Evolutionary conservation across 1,140 invertebrate species (phyloP).

Genomic region (Apis mellifera): Amel_HAv3.1 CM009932.2:5391001-5391500

Average conservation of each 20-base stretch:
- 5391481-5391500: background rate
- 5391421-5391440: too few species aligned
- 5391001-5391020: constrained; percentile 16
- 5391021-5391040: constrained; percentile 10
- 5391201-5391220: background rate
- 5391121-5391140: background rate
- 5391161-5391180: constrained; percentile 10
- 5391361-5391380: too few species aligned
- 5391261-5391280: too few species aligned
- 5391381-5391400: too few species aligned
- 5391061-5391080: constrained; percentile 38
- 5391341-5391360: too few species aligned
- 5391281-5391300: too few species aligned
- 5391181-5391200: background rate
- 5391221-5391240: background rate
- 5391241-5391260: background rate
- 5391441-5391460: too few species aligned
- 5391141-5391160: constrained; percentile 13
- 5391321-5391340: too few species aligned
- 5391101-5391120: constrained; percentile 39
- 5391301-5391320: too few species aligned
- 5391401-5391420: too few species aligned
- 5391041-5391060: constrained; percentile 7
- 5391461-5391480: background rate
- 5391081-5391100: constrained; percentile 49